Percentiles rank a stretch among this genome's conserved stretches.
Evolutionary conservation across 1,140 invertebrate genomes (phyloP).

Genomic region (Drosophila nigrodunni): DNA sequence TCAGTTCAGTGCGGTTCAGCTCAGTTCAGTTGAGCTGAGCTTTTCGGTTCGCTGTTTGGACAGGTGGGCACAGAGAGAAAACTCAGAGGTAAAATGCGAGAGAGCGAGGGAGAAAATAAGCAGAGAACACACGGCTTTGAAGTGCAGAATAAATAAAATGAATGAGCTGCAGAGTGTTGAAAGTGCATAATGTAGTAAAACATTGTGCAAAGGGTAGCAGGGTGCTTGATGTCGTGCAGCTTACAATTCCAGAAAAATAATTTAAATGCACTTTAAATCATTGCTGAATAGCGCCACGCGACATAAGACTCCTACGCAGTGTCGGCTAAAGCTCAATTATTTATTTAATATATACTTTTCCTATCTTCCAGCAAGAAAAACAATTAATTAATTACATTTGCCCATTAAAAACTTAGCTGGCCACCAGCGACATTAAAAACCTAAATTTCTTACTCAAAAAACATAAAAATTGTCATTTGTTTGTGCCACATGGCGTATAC

Average conservation of each 20-base stretch:
- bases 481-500: constrained; percentile 19
- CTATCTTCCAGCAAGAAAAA: not conserved
- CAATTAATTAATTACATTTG: not conserved
- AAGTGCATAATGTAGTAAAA: constrained; percentile 75
- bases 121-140: constrained; percentile 67
- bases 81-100: constrained; percentile 26
- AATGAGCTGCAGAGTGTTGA: constrained; percentile 75
- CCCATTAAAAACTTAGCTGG: too few relatives aligned
- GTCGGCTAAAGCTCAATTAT: not conserved
- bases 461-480: not conserved
- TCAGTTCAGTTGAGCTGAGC: constrained; percentile 54
- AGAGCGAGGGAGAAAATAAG: constrained; percentile 32
- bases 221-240: not conserved
- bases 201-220: not conserved
- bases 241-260: constrained; percentile 21
- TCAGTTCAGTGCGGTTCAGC: constrained; percentile 38
- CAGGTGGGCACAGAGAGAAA: constrained; percentile 50
- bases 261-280: constrained; percentile 56
- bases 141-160: constrained; percentile 80
- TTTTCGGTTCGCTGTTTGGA: constrained; percentile 63
- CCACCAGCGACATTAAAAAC: not conserved
- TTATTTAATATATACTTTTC: not conserved
- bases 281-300: not conserved
- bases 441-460: not conserved
- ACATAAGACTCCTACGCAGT: not conserved